Evolutionary conservation across 2,888 invertebrate genomes (phyloP), one percentile per base, ranked within the genome.

Genomic region (Sesia apiformis): DNA sequence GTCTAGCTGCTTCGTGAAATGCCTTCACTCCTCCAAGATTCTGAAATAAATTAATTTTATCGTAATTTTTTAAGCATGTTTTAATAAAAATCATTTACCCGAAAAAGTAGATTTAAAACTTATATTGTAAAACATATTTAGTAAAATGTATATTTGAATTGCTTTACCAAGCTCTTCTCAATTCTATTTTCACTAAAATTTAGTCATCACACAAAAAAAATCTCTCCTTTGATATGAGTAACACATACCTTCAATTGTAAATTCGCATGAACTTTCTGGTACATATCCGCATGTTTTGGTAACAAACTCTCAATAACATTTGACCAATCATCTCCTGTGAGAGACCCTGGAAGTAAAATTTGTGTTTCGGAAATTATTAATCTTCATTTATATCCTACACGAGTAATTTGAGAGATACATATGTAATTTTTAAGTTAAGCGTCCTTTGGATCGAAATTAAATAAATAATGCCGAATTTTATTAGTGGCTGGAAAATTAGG

Each of bases 311-410:
- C 91, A 57, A 91, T 90, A 51, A 91, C 65, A 64, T 89, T 87
- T 4, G 89, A 91, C 92, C 92, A 92, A 66, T 92, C 91, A 50
- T 90, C 88, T 56, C 91, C 92, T n/a, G 81, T 83, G 53, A 90
- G 74, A 3, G 91, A 90, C 63, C 84, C 92, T 92, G 76, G n/a
- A 78, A 46, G 23, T 8, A 46, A 46, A 46, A 46, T 4, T 23
- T 4, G 8, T 8, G 46, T 8, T 23, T 23, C 23, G 2, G 1
- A 23, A 23, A 23, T 2, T 23, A 42, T 42, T 42, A 6, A 5
- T 42, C 7, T 7, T 5, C 42, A 42, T 42, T 42, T 42, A 5
- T 7, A 42, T 7, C 42, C 7, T 42, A 42, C 42, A 42, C 42
- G 5, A 6, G 3, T 42, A 42, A 42, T 7, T 42, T 42, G 5